These are phyloP conservation scores for Crotophaga sulcirostris DNA, from an alignment of 2,113 vertebrate species.

Conservation along the genomic window DNA sequence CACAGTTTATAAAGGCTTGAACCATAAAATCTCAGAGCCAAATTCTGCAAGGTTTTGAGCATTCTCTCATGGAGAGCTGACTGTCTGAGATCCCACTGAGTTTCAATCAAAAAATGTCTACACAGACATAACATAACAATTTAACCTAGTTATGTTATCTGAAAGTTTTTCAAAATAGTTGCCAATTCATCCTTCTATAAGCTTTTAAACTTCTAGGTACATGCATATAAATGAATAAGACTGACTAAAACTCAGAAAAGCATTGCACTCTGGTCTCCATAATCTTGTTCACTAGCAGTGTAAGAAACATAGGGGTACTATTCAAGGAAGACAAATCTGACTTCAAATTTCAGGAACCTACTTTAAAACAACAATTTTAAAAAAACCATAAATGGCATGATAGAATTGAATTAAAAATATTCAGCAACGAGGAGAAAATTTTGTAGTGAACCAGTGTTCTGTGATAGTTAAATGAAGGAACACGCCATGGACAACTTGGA, in stretches of 20 bases:
- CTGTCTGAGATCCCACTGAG: neutral
- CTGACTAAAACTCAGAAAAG: neutral
- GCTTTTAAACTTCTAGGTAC: neutral
- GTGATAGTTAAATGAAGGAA: neutral
- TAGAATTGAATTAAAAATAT: neutral
- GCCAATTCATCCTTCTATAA: neutral
- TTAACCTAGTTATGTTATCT: neutral
- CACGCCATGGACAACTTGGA: fast-evolving
- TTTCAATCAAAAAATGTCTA: neutral
- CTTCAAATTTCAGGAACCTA: neutral
- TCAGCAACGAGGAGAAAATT: neutral
- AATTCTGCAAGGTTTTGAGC: neutral
- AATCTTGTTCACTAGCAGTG: neutral
- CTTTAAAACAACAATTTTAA: neutral
- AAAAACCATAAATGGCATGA: neutral
- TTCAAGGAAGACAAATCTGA: neutral
- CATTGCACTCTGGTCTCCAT: neutral
- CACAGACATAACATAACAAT: no score
- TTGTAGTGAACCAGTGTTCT: neutral
- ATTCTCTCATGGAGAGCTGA: neutral
- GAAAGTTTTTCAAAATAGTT: neutral
- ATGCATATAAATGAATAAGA: neutral
- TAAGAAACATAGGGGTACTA: neutral
- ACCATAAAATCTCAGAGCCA: neutral
- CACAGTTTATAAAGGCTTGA: conserved; percentile 39